A percentile compares a stretch with the other conserved stretches of the same genome.
Conservation (phyloP, 2,113 vertebrate species). For the Willisornis vidua region DNA sequence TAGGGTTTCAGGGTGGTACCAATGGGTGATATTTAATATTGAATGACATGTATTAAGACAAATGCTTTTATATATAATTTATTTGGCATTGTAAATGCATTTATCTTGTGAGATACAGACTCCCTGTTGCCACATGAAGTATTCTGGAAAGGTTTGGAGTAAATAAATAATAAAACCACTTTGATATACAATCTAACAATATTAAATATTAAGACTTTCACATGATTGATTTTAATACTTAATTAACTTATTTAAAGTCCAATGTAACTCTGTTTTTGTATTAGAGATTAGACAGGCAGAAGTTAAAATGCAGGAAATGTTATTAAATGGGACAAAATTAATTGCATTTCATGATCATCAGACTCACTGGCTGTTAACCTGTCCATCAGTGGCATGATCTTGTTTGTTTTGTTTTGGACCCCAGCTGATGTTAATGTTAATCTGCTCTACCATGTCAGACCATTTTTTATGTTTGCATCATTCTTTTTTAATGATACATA, state of each 20-base stretch:
- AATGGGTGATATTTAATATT: conserved; percentile 83
- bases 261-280: conserved; percentile 62
- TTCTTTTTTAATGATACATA: conserved; percentile 62
- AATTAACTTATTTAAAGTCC: conserved; percentile 81
- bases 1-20: conserved; percentile 77
- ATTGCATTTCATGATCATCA: conserved; percentile 48
- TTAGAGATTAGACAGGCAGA: conserved; percentile 66
- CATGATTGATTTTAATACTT: conserved; percentile 85
- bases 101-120: conserved; percentile 81
- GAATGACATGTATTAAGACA: conserved; percentile 86
- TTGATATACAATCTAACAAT: conserved; percentile 83
- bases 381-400: conserved; percentile 49
- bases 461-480: conserved; percentile 31
- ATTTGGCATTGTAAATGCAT: conserved; percentile 84
- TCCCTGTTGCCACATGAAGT: conserved; percentile 81
- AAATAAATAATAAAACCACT: conserved; percentile 89
- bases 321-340: conserved; percentile 66
- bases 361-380: conserved; percentile 38
- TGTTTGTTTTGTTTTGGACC: conserved; percentile 26
- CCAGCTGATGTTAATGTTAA: conserved; percentile 25
- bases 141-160: conserved; percentile 82
- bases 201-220: conserved; percentile 87
- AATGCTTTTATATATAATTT: conserved; percentile 88
- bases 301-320: conserved; percentile 59
- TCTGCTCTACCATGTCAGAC: conserved; percentile 3